phyloP scores from a whole-genome alignment of 2,888 invertebrate species.

The Salticus scenicus region DNA sequence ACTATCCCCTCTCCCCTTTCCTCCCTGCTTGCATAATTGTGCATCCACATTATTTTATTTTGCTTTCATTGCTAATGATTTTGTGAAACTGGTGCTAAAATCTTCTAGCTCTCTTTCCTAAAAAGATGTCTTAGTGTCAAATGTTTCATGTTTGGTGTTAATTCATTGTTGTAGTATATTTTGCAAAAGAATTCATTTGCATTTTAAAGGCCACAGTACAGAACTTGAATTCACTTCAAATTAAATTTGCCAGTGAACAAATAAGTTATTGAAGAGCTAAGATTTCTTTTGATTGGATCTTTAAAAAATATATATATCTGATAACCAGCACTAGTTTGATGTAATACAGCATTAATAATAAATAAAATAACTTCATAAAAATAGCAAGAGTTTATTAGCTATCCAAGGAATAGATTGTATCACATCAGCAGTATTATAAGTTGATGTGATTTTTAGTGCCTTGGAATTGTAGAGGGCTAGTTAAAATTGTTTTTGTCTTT shows the following conservation, averaged over 20 bases:
- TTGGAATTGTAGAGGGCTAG: conserved; percentile 21
- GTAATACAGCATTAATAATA: too few species aligned
- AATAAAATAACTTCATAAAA: not conserved
- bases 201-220: not conserved
- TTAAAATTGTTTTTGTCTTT: too few species aligned
- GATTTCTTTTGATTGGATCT: too few species aligned
- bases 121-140: conserved; percentile 57
- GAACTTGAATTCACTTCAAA: not conserved
- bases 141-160: conserved; percentile 63
- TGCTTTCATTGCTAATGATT: not conserved
- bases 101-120: conserved; percentile 66
- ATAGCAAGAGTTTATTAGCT: not conserved
- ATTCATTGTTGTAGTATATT: conserved; percentile 37
- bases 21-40: not conserved
- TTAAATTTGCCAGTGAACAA: not conserved
- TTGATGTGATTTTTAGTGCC: conserved; percentile 38
- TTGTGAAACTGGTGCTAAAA: conserved; percentile 65
- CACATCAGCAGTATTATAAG: conserved; percentile 2
- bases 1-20: too few species aligned
- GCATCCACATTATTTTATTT: not conserved
- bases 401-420: conserved; percentile 20
- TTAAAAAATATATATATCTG: too few species aligned
- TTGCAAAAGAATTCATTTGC: conserved; percentile 20
- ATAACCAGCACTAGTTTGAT: too few species aligned
- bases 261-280: not conserved